phyloP scores from a whole-genome alignment of 2,797 vertebrate species.

The Pteropus rufus region DNA sequence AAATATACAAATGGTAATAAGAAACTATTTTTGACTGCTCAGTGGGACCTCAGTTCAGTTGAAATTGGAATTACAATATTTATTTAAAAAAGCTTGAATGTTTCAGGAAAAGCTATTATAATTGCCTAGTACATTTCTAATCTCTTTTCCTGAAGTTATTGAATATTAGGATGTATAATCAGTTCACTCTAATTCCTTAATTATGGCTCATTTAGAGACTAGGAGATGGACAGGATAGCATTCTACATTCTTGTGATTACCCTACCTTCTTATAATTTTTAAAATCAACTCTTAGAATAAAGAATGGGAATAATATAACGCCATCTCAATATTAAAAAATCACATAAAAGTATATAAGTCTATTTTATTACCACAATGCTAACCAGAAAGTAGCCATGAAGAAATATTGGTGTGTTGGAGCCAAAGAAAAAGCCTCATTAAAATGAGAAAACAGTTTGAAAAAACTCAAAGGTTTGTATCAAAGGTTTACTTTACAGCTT shows the following conservation, averaged over 20 bases:
- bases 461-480: constrained; percentile 29
- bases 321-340: not conserved
- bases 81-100: constrained; percentile 52
- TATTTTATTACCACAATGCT: not conserved
- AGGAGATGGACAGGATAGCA: not conserved
- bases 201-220: not conserved
- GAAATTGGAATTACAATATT: constrained; percentile 63
- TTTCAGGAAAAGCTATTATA: constrained; percentile 58
- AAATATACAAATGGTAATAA: constrained; percentile 41
- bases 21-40: constrained; percentile 55
- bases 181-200: constrained; percentile 46
- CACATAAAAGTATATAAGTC: not conserved
- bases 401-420: not conserved
- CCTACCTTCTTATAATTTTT: not conserved
- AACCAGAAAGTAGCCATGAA: constrained; percentile 4
- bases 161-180: constrained; percentile 57
- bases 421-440: constrained; percentile 39
- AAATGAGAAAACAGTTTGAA: constrained; percentile 36
- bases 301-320: not conserved
- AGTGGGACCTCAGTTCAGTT: constrained; percentile 24
- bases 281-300: constrained; percentile 15
- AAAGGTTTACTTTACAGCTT: constrained; percentile 29
- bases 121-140: constrained; percentile 51
- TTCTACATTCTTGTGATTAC: not conserved
- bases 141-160: constrained; percentile 56